Evolutionary conservation across 2,797 vertebrate genomes (phyloP).

Genomic region (Protonibea diacanthus): DNA sequence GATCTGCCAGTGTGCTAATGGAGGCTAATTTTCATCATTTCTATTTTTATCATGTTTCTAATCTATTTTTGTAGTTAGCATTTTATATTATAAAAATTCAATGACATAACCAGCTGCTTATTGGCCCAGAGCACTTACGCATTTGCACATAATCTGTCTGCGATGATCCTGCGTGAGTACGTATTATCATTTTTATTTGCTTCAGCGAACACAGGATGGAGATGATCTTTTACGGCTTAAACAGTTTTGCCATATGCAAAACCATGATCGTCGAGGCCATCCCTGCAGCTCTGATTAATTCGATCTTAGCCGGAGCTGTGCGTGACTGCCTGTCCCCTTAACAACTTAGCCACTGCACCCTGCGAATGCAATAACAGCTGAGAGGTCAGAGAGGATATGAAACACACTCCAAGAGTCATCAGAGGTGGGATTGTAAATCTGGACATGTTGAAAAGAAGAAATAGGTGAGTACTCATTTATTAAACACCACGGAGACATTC

Average conservation of each 20-base stretch:
- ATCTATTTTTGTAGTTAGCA: not conserved
- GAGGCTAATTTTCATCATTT: not conserved
- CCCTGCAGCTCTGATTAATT: slow-evolving; percentile 42
- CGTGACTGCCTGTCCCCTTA: slow-evolving; percentile 52
- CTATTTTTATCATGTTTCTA: slow-evolving; percentile 7
- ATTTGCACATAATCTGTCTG: slow-evolving; percentile 11
- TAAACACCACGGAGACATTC: slow-evolving; percentile 11
- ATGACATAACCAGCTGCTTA: slow-evolving; percentile 1
- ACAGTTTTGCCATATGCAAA: slow-evolving; percentile 50
- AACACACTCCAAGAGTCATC: slow-evolving; percentile 40
- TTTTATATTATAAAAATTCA: not conserved
- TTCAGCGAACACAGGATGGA: not conserved
- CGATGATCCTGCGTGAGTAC: slow-evolving; percentile 11
- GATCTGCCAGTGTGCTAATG: not conserved
- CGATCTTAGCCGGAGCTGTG: slow-evolving; percentile 18
- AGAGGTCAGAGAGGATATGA: slow-evolving; percentile 47
- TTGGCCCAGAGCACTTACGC: not conserved
- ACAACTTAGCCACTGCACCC: slow-evolving; percentile 33
- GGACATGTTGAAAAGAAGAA: slow-evolving; percentile 43
- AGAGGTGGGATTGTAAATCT: slow-evolving; percentile 46
- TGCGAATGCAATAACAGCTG: slow-evolving; percentile 42
- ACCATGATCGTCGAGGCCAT: slow-evolving; percentile 18
- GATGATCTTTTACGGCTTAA: slow-evolving; percentile 32
- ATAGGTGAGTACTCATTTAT: slow-evolving; percentile 33
- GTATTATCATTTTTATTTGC: slow-evolving; percentile 33